Percentiles rank a stretch among this genome's conserved stretches.
Conservation (phyloP, 2,113 vertebrate genomes). For the Epinephelus lanceolatus region DNA sequence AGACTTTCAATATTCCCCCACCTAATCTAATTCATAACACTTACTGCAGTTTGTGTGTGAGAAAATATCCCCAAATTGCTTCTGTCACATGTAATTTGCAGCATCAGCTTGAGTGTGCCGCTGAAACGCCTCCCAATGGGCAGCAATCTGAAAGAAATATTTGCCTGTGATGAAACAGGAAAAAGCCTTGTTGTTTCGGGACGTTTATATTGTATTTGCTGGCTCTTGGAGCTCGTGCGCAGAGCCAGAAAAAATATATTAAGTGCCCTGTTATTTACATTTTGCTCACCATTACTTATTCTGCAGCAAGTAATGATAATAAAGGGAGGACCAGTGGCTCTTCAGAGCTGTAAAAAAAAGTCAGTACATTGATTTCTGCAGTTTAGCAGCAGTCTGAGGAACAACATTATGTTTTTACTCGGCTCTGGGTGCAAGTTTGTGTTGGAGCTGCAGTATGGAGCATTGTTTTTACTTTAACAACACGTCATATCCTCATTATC, state of each 20-base stretch:
- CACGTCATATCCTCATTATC: neutral
- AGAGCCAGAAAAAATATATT: conserved; percentile 43
- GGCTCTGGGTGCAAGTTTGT: neutral
- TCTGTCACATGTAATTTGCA: conserved; percentile 80
- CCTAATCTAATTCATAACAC: conserved; percentile 76
- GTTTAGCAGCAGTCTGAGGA: conserved; percentile 17
- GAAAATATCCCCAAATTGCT: conserved; percentile 77
- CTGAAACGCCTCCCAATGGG: conserved; percentile 58
- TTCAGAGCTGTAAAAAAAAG: conserved; percentile 20
- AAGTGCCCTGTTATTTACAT: conserved; percentile 64
- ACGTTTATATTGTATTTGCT: conserved; percentile 53
- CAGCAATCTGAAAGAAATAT: conserved; percentile 58
- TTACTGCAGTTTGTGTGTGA: conserved; percentile 70
- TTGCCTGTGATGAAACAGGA: conserved; percentile 60
- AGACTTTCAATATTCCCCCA: conserved; percentile 61
- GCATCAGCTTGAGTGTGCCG: conserved; percentile 66
- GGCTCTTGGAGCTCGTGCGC: conserved; percentile 41
- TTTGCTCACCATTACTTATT: conserved; percentile 59
- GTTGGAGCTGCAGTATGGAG: neutral
- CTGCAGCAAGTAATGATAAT: conserved; percentile 41
- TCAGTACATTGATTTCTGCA: conserved; percentile 42
- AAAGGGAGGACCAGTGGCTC: conserved; percentile 21
- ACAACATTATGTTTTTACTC: conserved; percentile 8
- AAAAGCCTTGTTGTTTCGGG: conserved; percentile 54
- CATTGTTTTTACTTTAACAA: neutral